Base-by-base conservation (phyloP, 2,888 invertebrate species). In the Ectemnius cavifrons region DNA sequence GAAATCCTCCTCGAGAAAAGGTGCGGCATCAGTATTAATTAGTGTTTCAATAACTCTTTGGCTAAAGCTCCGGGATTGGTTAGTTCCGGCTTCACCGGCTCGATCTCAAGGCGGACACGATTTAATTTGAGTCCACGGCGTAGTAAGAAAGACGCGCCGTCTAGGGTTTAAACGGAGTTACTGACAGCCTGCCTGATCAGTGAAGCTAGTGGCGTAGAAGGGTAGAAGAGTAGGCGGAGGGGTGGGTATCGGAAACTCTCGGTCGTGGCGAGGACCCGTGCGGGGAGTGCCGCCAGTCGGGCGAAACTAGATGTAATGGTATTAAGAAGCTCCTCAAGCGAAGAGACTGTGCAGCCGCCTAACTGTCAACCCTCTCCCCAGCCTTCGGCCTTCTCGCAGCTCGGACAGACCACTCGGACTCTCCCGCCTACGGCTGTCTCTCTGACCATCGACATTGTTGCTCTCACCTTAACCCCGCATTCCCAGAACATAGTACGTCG, bases 311-410 rank as follows among this genome's bases (percentile, higher is more conserved):
- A 87, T 86, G 71, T 90, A 90, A 90, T 89, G 81, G 89, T 83
- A 90, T 90, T 90, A 90, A 85, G 90, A 90, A 90, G 85, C 90
- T 90, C 82, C 81, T 86, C 76, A 81, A 81, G 84, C 74, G 67
- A 75, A 74, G 79, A 79, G 84, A 85, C 87, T 85, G 37, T 37
- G 90, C 88, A 90, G 85, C 90, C 90, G 82, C 81, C 88, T 89
- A 90, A 90, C 89, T 90, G 89, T 87, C 80, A 64, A 77, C 79
- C 75, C 78, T 81, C 69, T 46, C 49, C 61, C 62, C 56, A 57
- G 49, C 45, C 72, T 77, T 82, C 83, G 75, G 85, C 84, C 86
- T 84, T 79, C 81, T 79, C 81, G 67, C 75, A 64, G 80, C 23
- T 23, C 76, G 80, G 82, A 78, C 37, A 37, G 79, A 81, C 80